phyloP scores from a whole-genome alignment of 2,113 vertebrate genomes.

The Polypterus senegalus region DNA sequence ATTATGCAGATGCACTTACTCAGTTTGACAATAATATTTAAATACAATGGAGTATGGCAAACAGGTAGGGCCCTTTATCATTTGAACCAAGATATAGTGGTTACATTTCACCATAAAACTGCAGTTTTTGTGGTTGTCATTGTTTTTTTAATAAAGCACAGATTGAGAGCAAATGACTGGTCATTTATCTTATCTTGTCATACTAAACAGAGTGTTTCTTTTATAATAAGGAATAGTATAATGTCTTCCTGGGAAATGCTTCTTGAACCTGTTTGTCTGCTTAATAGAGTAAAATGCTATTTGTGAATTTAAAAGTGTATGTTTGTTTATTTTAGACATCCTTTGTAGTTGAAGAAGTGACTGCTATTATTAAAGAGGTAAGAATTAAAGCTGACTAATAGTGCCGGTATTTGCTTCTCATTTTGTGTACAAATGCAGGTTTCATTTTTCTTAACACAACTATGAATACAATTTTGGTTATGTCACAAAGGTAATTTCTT shows the following conservation, averaged over 20 bases:
- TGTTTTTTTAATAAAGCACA: background rate
- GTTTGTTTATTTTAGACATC: constrained; percentile 43
- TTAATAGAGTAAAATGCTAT: constrained; percentile 1
- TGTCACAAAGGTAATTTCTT: background rate
- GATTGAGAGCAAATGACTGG: background rate
- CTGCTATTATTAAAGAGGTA: constrained; percentile 84
- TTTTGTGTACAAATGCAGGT: background rate
- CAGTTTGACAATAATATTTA: too few species aligned
- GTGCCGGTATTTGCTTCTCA: background rate
- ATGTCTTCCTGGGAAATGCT: background rate
- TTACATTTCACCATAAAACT: too few species aligned
- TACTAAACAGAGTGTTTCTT: background rate
- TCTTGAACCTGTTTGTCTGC: background rate
- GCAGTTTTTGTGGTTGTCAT: too few species aligned
- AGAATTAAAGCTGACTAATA: background rate
- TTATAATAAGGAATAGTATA: background rate
- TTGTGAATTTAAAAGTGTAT: constrained; percentile 2
- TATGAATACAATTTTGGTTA: background rate
- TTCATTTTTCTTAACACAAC: background rate
- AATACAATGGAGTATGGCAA: too few species aligned
- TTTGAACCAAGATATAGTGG: too few species aligned
- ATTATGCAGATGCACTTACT: too few species aligned
- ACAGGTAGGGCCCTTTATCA: too few species aligned
- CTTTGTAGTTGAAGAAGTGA: constrained; percentile 84
- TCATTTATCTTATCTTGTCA: constrained; percentile 12